These are phyloP conservation scores for Zosterops japonicus DNA, from an alignment of 2,113 vertebrate species.

Conservation along the genomic window DNA sequence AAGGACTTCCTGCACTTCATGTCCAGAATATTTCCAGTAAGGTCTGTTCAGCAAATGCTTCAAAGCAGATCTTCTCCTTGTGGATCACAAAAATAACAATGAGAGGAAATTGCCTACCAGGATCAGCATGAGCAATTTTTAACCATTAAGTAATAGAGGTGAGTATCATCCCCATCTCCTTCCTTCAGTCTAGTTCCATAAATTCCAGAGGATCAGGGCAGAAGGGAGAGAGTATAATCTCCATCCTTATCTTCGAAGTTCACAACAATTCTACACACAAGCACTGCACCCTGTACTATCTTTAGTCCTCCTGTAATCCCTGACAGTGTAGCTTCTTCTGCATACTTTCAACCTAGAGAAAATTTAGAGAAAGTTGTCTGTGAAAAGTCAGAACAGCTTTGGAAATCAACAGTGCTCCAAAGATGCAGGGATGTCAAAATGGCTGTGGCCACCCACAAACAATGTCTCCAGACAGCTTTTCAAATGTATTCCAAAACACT, in stretches of 20 bases:
- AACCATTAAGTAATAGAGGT: neutral
- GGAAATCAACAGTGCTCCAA: neutral
- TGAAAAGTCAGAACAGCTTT: neutral
- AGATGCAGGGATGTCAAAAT: neutral
- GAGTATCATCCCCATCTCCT: neutral
- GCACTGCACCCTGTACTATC: rapidly evolving
- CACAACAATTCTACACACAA: neutral
- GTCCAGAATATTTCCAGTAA: neutral
- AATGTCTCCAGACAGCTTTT: neutral
- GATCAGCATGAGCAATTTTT: neutral
- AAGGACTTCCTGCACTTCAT: neutral
- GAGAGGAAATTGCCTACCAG: neutral
- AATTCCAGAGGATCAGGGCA: neutral
- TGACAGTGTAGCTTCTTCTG: neutral
- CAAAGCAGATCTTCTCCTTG: neutral
- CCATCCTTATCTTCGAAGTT: neutral
- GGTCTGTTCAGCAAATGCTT: neutral
- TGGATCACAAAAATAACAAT: neutral
- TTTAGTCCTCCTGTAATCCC: neutral
- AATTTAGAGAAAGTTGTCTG: neutral
- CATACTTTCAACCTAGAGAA: neutral
- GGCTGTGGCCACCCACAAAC: neutral
- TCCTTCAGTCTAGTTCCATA: neutral
- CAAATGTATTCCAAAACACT: neutral
- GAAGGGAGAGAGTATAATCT: neutral